Percentiles rank a stretch among this genome's conserved stretches.
These are phyloP conservation scores for Triplophysa tibetana DNA, from an alignment of 2,113 vertebrate genomes.

Conservation along the genomic window DNA sequence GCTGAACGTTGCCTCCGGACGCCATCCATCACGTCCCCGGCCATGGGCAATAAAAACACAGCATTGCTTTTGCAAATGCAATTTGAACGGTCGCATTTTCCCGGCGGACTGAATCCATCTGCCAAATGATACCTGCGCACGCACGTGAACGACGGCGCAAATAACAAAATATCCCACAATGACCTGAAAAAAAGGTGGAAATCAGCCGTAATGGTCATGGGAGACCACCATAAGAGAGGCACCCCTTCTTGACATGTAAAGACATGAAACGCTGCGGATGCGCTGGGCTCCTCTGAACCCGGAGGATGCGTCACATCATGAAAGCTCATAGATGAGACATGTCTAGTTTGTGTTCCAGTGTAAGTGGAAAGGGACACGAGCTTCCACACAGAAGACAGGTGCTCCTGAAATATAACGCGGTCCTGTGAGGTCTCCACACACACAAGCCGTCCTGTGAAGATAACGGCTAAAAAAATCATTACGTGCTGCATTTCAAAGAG, in stretches of 20 bases:
- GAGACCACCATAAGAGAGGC: conserved; percentile 4
- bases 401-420: conserved; percentile 50
- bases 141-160: neutral
- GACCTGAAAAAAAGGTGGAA: neutral
- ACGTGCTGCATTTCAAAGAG: conserved; percentile 18
- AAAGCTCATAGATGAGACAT: conserved; percentile 39
- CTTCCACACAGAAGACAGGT: conserved; percentile 50
- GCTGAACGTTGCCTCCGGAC: conserved; percentile 28
- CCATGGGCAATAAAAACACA: conserved; percentile 4
- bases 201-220: neutral
- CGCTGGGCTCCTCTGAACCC: neutral
- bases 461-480: conserved; percentile 49
- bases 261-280: neutral
- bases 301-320: conserved; percentile 32
- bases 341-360: conserved; percentile 45
- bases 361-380: conserved; percentile 45
- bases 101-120: neutral
- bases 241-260: neutral
- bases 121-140: neutral
- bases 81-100: neutral
- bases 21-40: conserved; percentile 39
- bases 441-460: conserved; percentile 46
- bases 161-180: neutral
- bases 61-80: conserved; percentile 11
- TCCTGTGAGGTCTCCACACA: conserved; percentile 36